phyloP scores from a whole-genome alignment of 2,888 invertebrate genomes.

The Drosophila neutralis region DNA sequence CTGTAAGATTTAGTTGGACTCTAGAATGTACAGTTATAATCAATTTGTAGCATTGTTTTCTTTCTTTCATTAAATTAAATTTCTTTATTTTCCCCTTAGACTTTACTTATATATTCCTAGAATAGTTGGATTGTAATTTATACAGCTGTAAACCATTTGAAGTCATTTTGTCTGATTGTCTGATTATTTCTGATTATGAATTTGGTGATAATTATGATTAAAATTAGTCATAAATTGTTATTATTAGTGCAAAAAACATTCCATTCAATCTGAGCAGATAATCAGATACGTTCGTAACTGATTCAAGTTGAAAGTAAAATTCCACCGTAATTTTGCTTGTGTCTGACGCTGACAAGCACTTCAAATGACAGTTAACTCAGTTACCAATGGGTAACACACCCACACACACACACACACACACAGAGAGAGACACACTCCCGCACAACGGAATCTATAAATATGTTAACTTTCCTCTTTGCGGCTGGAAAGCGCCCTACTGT shows the following conservation, averaged over 20 bases:
- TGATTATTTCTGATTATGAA: constrained; percentile 8
- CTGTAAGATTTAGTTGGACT: neutral
- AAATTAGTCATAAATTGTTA: neutral
- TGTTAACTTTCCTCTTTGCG: neutral
- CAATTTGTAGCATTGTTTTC: neutral
- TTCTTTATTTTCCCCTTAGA: neutral
- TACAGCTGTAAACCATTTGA: neutral
- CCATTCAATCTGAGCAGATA: constrained; percentile 12
- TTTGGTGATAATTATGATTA: constrained; percentile 8
- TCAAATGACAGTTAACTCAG: constrained; percentile 23
- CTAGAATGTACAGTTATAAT: neutral
- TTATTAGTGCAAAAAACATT: constrained; percentile 1
- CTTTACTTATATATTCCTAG: neutral
- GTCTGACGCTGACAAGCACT: constrained; percentile 32
- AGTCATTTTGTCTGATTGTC: neutral
- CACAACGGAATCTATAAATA: constrained; percentile 21
- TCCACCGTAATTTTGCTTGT: neutral
- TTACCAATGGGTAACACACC: neutral
- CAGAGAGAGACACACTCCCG: no score
- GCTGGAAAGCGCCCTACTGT: constrained; percentile 20
- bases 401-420: neutral
- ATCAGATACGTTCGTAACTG: constrained; percentile 14
- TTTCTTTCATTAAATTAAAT: neutral
- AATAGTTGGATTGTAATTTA: neutral
- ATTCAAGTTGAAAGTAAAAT: constrained; percentile 18